These are phyloP conservation scores for Cephalotes varians DNA, from an alignment of 2,888 invertebrate genomes.

Conservation along the genomic window DNA sequence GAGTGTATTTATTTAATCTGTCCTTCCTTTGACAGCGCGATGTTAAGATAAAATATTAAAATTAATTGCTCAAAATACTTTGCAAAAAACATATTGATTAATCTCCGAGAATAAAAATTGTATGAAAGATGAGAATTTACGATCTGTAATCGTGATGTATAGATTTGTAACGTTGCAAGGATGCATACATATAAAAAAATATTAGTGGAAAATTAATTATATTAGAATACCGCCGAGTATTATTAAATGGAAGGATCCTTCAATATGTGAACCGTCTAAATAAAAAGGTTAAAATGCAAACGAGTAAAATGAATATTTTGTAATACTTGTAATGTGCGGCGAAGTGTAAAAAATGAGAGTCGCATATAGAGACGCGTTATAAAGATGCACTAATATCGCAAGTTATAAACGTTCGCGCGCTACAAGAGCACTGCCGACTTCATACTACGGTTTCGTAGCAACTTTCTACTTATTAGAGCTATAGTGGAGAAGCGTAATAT, in stretches of 20 bases:
- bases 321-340: constrained; percentile 49
- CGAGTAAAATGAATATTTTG: constrained; percentile 36
- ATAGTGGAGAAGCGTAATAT: neutral
- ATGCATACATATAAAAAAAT: neutral
- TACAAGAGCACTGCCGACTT: constrained; percentile 9
- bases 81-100: constrained; percentile 11
- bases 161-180: neutral
- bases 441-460: neutral
- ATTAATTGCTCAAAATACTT: neutral
- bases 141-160: neutral
- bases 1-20: constrained; percentile 27
- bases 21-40: constrained; percentile 1
- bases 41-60: constrained; percentile 41
- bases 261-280: constrained; percentile 35
- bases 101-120: neutral
- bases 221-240: neutral
- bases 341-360: constrained; percentile 36
- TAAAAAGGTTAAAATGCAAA: constrained; percentile 57
- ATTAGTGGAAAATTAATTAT: constrained; percentile 28
- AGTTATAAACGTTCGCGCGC: constrained; percentile 29
- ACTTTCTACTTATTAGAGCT: constrained; percentile 13
- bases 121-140: neutral
- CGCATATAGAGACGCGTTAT: constrained; percentile 18
- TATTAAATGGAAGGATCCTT: constrained; percentile 7
- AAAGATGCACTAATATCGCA: constrained; percentile 17